phyloP scores from a whole-genome alignment of 2,888 invertebrate genomes.

The Lasioglossum lativentre region DNA sequence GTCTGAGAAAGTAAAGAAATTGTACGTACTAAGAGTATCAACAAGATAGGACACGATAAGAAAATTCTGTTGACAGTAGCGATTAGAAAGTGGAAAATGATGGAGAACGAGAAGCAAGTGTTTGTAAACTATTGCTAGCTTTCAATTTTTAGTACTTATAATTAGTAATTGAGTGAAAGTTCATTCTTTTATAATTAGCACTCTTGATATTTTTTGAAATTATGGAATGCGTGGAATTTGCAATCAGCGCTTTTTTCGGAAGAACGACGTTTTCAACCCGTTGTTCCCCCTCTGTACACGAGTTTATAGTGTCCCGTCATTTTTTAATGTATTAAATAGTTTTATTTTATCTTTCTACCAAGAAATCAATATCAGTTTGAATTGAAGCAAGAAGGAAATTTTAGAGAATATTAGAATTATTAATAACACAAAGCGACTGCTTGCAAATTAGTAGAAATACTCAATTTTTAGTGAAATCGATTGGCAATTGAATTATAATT shows the following conservation, averaged over 20 bases:
- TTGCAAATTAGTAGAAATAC: too few species aligned
- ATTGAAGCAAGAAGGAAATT: too few species aligned
- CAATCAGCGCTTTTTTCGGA: too few species aligned
- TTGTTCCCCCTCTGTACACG: too few species aligned
- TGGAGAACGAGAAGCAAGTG: neutral
- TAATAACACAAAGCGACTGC: too few species aligned
- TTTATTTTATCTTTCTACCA: too few species aligned
- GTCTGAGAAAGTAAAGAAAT: constrained; percentile 1
- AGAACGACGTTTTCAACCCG: too few species aligned
- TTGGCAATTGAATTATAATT: neutral
- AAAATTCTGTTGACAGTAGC: neutral
- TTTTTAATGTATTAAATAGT: too few species aligned
- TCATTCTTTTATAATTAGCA: neutral
- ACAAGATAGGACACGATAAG: neutral
- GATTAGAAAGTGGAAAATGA: neutral
- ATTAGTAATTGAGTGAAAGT: neutral
- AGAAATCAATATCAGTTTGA: too few species aligned
- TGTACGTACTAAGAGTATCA: neutral
- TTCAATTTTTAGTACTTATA: neutral
- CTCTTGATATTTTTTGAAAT: neutral
- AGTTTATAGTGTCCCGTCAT: too few species aligned
- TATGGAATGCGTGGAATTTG: neutral
- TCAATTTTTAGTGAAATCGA: too few species aligned
- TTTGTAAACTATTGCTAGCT: neutral
- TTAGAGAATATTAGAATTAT: too few species aligned